Evolutionary conservation across 2,113 vertebrate genomes (phyloP).

Genomic region (Myotis yumanensis): DNA sequence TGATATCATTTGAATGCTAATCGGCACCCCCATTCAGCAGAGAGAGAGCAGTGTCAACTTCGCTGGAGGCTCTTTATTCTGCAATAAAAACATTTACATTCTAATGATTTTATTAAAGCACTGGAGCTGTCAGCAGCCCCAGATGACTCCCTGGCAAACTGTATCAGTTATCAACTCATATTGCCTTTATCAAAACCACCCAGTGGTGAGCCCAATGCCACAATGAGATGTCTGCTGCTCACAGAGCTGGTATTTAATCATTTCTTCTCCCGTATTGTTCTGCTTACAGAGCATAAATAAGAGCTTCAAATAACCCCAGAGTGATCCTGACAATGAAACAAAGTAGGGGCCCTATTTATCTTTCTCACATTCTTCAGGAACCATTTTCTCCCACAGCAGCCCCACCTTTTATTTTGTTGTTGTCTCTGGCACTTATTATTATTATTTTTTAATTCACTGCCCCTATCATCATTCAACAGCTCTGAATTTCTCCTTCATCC

Average conservation of each 20-base stretch:
- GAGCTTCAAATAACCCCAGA: constrained; percentile 95
- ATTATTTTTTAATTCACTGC: constrained; percentile 85
- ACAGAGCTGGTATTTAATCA: constrained; percentile 98
- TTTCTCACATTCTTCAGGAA: constrained; percentile 90
- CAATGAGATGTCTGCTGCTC: constrained; percentile 96
- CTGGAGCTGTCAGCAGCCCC: constrained; percentile 95
- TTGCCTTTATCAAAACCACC: constrained; percentile 98
- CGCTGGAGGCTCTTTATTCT: constrained; percentile 99
- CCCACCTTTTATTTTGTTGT: constrained; percentile 85
- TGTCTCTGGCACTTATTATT: constrained; percentile 84
- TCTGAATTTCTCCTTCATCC: constrained; percentile 87
- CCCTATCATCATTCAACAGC: constrained; percentile 89
- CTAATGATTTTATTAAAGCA: constrained; percentile 99
- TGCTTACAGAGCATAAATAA: constrained; percentile 99
- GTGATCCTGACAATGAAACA: constrained; percentile 97
- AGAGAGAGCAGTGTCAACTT: constrained; percentile 93
- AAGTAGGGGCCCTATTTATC: constrained; percentile 97
- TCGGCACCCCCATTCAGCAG: constrained; percentile 94
- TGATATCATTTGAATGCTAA: constrained; percentile 99
- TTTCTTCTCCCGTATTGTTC: constrained; percentile 97
- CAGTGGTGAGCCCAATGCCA: constrained; percentile 94
- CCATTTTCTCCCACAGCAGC: constrained; percentile 68
- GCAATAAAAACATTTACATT: constrained; percentile 99
- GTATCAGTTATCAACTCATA: constrained; percentile 99
- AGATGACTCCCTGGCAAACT: constrained; percentile 95